Base-by-base conservation (phyloP, 2,888 invertebrate species). In the Caenorhabditis sp. region DNA sequence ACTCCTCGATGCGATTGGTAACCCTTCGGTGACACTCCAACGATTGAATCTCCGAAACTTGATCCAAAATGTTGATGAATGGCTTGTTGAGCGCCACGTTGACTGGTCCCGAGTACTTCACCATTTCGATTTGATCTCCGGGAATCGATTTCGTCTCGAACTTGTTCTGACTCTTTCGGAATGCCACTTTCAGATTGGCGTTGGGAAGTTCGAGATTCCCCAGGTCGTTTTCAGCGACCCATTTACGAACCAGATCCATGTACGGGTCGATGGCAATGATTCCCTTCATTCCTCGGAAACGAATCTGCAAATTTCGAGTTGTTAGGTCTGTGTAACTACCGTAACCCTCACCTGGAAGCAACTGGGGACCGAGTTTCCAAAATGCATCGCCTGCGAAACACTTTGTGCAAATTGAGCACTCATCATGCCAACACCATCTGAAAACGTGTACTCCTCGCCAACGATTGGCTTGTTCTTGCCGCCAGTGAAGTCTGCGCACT, bases 41-140 rank as follows among this genome's bases (percentile, higher is more conserved):
- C 8, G 87, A 85, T 64, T 89, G 90, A 70, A 86, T 79, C 44
- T 86, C 88, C 1, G 88, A 85, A 3, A 84, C 77, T 82, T 87
- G 91, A 81, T 91, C 91, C 61, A 93, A 76, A 66, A 93, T 89
- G 81, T 91, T 90, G 72, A 93, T 92, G 54, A 92, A 88, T 16
- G 93, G 93, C 54, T 90, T 90, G 86, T 93, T 93, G 63, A 93
- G 86, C 26, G 87, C 86, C 8, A 92, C 87, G 1, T 83, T 68
- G 49, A 85, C 83, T 0, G 91, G 90, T 14, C 84, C 80, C 4
- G 89, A 88, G 72, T 82, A 85, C 72, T 92, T 91, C 19, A 91
- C 91, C 14, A 91, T 86, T 66, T 92, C 91, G n/a, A 86, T 41
- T 12, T 70, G 58, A 14, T 75, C 66, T 35, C 73, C 68, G 1